These are phyloP conservation scores for Adelognathus sp. DNA, from an alignment of 2,888 invertebrate species.

Conservation along the genomic window DNA sequence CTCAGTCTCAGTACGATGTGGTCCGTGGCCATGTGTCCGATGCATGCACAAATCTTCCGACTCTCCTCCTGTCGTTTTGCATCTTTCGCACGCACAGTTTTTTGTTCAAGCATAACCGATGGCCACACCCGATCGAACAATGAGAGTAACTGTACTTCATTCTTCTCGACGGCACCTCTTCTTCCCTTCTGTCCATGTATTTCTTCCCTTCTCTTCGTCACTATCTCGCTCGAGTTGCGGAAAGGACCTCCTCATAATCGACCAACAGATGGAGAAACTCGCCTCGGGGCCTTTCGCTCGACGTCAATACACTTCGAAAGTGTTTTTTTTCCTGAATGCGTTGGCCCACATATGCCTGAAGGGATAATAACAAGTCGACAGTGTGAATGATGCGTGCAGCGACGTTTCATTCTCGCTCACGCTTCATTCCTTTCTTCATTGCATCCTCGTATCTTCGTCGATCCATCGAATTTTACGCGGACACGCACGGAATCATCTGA, in stretches of 20 bases:
- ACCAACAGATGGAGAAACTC: slow-evolving; percentile 72
- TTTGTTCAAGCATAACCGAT: slow-evolving; percentile 29
- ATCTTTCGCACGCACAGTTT: slow-evolving; percentile 46
- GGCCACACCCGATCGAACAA: slow-evolving; percentile 42
- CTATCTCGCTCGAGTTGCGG: slow-evolving; percentile 32
- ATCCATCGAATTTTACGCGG: slow-evolving; percentile 24
- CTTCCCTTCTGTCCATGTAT: slow-evolving; percentile 17
- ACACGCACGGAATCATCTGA: slow-evolving; percentile 13
- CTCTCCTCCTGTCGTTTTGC: slow-evolving; percentile 39
- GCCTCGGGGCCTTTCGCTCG: slow-evolving; percentile 61
- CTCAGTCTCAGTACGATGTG: neutral
- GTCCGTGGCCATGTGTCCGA: slow-evolving; percentile 8
- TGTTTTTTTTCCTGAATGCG: slow-evolving; percentile 63
- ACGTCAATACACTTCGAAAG: slow-evolving; percentile 66
- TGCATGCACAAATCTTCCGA: neutral
- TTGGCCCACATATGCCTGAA: slow-evolving; percentile 74
- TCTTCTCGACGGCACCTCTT: slow-evolving; percentile 60
- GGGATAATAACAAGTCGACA: slow-evolving; percentile 74
- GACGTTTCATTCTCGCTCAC: slow-evolving; percentile 55
- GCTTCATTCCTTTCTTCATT: slow-evolving; percentile 41
- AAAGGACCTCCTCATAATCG: slow-evolving; percentile 20
- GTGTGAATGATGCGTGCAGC: slow-evolving; percentile 64
- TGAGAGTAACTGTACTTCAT: slow-evolving; percentile 56
- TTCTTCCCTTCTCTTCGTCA: slow-evolving; percentile 41
- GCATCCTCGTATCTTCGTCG: slow-evolving; percentile 5